Percentiles rank a stretch among this genome's conserved stretches.
Conservation (phyloP, 1,140 invertebrate genomes). For the Lepidotrigona ventralis region DNA sequence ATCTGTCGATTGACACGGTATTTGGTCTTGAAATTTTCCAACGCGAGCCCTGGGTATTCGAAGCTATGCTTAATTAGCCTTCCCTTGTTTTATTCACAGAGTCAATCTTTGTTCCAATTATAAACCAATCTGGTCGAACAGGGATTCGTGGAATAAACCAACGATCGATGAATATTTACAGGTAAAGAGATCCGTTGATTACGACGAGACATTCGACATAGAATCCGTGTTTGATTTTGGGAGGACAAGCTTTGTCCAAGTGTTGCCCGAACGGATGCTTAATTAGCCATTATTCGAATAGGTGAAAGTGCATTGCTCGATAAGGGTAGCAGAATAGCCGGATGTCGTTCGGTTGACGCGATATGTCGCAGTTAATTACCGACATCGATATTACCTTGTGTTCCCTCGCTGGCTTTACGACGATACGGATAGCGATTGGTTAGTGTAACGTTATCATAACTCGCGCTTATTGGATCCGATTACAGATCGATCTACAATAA, state of each 20-base stretch:
- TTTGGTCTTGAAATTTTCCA: too few relatives aligned
- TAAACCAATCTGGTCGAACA: too few relatives aligned
- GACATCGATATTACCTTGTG: background rate
- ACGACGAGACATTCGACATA: background rate
- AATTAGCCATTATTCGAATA: background rate
- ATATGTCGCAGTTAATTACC: conserved; percentile 8
- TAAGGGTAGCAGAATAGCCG: background rate
- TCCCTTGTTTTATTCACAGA: too few relatives aligned
- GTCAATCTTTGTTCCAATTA: too few relatives aligned
- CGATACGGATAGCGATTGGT: background rate
- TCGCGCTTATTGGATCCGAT: conserved; percentile 15
- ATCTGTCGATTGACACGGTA: too few relatives aligned
- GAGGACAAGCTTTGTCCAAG: background rate
- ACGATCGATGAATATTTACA: background rate
- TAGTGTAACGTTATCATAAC: conserved; percentile 13
- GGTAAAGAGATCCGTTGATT: background rate
- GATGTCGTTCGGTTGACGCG: background rate
- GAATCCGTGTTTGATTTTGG: background rate
- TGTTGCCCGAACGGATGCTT: background rate
- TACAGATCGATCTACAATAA: background rate
- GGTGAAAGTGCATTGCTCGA: background rate
- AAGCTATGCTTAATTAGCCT: too few relatives aligned
- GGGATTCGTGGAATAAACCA: too few relatives aligned
- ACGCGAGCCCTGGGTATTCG: too few relatives aligned
- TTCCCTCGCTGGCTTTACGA: background rate